phyloP scores from a whole-genome alignment of 2,797 vertebrate genomes.

The Muraenolepis orangiensis region DNA sequence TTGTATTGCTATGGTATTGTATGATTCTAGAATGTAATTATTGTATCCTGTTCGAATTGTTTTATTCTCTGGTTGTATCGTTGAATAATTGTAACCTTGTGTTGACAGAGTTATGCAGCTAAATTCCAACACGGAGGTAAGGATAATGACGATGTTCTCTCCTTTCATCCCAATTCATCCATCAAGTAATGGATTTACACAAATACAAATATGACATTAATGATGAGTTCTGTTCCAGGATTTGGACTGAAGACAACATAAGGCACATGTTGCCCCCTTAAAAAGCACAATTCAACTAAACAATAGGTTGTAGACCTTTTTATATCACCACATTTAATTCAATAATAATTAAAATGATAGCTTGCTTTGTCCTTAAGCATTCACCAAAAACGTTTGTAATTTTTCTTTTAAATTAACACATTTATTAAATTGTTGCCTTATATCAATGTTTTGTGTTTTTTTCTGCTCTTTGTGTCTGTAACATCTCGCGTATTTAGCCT shows the following conservation, averaged over 20 bases:
- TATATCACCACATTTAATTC: too few species aligned
- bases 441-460: not conserved
- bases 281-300: not conserved
- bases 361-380: too few species aligned
- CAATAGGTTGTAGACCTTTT: not conserved
- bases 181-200: not conserved
- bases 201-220: not conserved
- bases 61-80: not conserved
- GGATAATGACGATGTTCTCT: not conserved
- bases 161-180: not conserved
- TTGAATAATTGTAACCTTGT: not conserved
- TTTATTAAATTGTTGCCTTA: not conserved
- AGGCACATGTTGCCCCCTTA: not conserved
- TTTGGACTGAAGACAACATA: not conserved
- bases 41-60: not conserved
- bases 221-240: conserved; percentile 1
- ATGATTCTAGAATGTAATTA: not conserved
- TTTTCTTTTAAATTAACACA: not conserved
- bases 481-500: too few species aligned
- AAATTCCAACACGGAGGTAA: conserved; percentile 24
- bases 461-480: not conserved
- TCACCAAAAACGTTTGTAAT: not conserved
- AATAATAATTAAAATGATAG: too few species aligned
- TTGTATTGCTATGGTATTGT: not conserved
- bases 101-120: conserved; percentile 45